Evolutionary conservation across 2,113 vertebrate species (phyloP).

Genomic region (Ptilorrhoa leucosticta): DNA sequence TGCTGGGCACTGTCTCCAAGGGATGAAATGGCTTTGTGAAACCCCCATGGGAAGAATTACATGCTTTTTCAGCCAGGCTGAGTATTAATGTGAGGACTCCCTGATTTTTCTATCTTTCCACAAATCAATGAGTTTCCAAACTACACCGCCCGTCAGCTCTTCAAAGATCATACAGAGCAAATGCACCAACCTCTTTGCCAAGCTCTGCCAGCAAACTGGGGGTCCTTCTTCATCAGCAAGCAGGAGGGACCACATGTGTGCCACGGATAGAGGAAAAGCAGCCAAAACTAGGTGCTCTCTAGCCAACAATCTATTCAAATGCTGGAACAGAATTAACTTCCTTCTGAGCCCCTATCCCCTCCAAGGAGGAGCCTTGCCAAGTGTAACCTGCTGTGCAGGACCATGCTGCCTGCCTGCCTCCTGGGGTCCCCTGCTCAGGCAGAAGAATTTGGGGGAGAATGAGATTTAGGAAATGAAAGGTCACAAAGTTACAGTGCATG

Average conservation of each 20-base stretch:
- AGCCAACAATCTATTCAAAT: background rate
- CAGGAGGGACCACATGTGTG: background rate
- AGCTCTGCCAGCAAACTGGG: background rate
- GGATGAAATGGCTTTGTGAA: background rate
- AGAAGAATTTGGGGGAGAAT: background rate
- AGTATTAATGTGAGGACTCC: background rate
- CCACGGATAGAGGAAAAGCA: background rate
- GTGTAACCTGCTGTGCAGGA: background rate
- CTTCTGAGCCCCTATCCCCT: fast-evolving
- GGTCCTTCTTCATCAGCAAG: background rate
- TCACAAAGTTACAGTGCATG: background rate
- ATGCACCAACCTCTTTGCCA: background rate
- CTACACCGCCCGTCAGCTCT: background rate
- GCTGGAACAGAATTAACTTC: background rate
- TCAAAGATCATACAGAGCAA: background rate
- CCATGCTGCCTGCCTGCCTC: background rate
- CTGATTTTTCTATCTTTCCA: background rate
- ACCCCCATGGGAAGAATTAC: background rate
- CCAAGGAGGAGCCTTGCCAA: background rate
- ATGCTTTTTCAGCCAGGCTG: background rate
- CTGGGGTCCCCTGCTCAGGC: background rate
- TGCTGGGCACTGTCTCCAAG: background rate
- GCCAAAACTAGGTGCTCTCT: background rate
- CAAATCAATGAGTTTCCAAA: background rate
- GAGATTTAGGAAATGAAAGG: background rate